These are phyloP conservation scores for Mystacornis crossleyi DNA, from an alignment of 2,113 vertebrate genomes.

Conservation along the genomic window DNA sequence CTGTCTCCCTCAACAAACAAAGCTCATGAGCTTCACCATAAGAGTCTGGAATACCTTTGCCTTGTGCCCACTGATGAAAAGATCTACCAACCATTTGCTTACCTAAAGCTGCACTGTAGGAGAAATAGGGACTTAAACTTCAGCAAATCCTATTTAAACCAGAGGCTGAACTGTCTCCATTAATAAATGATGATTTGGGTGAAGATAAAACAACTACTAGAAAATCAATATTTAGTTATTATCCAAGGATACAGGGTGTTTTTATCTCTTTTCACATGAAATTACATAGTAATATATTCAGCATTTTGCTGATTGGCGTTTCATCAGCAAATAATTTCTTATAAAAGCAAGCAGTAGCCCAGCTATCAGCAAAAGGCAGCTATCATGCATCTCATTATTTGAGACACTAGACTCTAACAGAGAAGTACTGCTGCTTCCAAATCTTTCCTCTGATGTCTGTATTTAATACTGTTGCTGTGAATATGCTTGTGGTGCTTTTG, in stretches of 20 bases:
- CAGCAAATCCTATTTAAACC: background rate
- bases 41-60: background rate
- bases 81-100: background rate
- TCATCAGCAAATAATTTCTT: background rate
- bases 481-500: background rate
- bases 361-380: slow-evolving; percentile 22
- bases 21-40: background rate
- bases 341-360: background rate
- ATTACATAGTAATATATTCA: slow-evolving; percentile 5
- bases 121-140: background rate
- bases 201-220: slow-evolving; percentile 6
- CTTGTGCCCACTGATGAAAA: background rate
- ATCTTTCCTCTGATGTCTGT: background rate
- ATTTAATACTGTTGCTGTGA: background rate
- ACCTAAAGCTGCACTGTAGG: background rate
- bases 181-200: background rate
- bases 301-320: background rate
- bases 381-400: background rate
- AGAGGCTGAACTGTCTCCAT: background rate
- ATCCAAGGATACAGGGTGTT: background rate
- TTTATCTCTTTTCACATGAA: slow-evolving; percentile 23
- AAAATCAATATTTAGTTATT: slow-evolving; percentile 42
- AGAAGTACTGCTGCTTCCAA: background rate
- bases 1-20: background rate
- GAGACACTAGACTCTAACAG: background rate